phyloP scores from a whole-genome alignment of 2,113 vertebrate species.

The Rhagologus leucostigma region DNA sequence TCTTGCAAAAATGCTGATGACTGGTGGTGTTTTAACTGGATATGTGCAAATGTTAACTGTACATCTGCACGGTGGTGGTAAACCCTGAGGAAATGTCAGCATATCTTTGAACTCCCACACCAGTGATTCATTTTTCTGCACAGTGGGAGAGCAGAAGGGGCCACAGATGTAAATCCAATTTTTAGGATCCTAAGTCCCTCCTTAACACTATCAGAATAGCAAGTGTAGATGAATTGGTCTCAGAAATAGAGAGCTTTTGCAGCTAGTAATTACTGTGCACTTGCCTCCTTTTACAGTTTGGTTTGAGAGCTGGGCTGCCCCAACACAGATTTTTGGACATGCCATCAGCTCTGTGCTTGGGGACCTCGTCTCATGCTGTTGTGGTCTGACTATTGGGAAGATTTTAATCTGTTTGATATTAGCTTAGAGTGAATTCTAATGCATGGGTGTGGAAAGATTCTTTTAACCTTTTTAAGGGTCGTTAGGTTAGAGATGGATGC shows the following conservation, averaged over 20 bases:
- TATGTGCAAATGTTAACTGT: not conserved
- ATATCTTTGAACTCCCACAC: not conserved
- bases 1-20: not conserved
- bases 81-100: not conserved
- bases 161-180: not conserved
- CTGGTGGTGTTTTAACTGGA: not conserved
- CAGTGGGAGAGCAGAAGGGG: not conserved
- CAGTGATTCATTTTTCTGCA: not conserved
- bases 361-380: accelerated
- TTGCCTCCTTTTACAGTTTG: not conserved
- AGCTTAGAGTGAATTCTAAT: not conserved
- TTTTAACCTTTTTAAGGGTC: not conserved
- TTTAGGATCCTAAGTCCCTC: not conserved
- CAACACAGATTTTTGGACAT: not conserved
- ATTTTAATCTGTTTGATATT: not conserved
- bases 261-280: not conserved
- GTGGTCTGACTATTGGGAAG: not conserved
- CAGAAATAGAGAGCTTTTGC: not conserved
- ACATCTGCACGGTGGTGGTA: not conserved
- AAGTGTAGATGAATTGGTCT: not conserved
- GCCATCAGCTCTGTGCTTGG: not conserved
- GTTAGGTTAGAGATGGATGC: not conserved
- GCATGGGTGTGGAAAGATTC: not conserved
- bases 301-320: not conserved
- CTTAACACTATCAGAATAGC: not conserved